Evolutionary conservation across 92 coral and sea anemone species (phyloP).

Genomic region (Actinostola sp.): DNA sequence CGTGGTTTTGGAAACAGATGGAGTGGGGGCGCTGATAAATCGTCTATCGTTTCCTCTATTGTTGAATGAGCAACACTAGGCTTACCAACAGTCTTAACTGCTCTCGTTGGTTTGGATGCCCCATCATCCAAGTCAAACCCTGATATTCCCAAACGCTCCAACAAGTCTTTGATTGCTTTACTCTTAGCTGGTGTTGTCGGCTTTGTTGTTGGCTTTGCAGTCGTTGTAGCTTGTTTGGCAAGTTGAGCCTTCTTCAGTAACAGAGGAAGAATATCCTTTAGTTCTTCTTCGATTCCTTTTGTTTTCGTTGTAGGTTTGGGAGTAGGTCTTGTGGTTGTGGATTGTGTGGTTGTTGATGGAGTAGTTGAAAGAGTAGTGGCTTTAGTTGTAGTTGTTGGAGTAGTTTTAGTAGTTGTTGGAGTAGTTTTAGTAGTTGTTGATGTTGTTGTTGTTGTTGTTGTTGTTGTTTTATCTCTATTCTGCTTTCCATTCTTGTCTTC

Average conservation of each 20-base stretch:
- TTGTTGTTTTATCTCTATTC: background rate
- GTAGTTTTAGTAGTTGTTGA: slow-evolving; percentile 20
- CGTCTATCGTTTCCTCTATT: slow-evolving; percentile 13
- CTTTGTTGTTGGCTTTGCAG: slow-evolving; percentile 49
- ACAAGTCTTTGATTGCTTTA: slow-evolving; percentile 33
- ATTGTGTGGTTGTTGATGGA: slow-evolving; percentile 30
- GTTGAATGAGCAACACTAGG: slow-evolving; percentile 4
- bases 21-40: background rate
- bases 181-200: slow-evolving; percentile 45
- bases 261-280: slow-evolving; percentile 72
- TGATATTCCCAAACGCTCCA: slow-evolving; percentile 45
- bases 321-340: slow-evolving; percentile 23
- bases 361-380: slow-evolving; percentile 23
- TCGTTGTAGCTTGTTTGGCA: slow-evolving; percentile 39
- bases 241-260: slow-evolving; percentile 58
- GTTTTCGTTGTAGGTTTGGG: slow-evolving; percentile 36
- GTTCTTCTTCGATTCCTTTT: slow-evolving; percentile 59
- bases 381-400: slow-evolving; percentile 24
- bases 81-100: slow-evolving; percentile 4
- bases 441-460: background rate
- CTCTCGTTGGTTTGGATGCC: slow-evolving; percentile 34
- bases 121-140: slow-evolving; percentile 30
- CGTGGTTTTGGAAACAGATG: no score
- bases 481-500: background rate
- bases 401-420: slow-evolving; percentile 9